phyloP scores from a whole-genome alignment of 1,140 invertebrate genomes.

The Metaphire vulgaris region DNA sequence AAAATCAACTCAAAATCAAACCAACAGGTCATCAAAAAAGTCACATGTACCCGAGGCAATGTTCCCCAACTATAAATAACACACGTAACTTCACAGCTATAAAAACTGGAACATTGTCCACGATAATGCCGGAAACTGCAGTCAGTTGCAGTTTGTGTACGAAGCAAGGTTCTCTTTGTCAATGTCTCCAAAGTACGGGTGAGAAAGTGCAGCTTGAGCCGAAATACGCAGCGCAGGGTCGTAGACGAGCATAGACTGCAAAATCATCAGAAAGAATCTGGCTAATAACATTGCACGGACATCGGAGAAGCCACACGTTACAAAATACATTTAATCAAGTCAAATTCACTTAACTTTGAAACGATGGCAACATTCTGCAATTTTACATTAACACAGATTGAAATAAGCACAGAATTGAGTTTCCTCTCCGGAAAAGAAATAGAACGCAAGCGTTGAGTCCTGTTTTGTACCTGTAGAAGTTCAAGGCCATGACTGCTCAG shows the following conservation, averaged over 20 bases:
- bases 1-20: too few relatives aligned
- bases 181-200: slow-evolving; percentile 65
- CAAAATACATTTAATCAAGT: background rate
- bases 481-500: slow-evolving; percentile 61
- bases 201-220: slow-evolving; percentile 63
- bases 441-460: background rate
- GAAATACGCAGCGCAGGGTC: slow-evolving; percentile 68
- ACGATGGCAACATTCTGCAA: background rate
- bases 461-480: slow-evolving; percentile 59
- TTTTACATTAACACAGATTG: too few relatives aligned
- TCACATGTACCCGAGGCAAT: too few relatives aligned
- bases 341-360: background rate
- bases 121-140: too few relatives aligned
- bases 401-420: background rate
- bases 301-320: background rate
- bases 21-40: too few relatives aligned
- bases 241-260: slow-evolving; percentile 72
- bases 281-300: too few relatives aligned
- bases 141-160: too few relatives aligned
- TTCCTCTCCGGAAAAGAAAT: background rate
- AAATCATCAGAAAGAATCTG: too few relatives aligned
- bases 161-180: background rate
- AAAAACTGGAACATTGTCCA: too few relatives aligned
- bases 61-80: too few relatives aligned
- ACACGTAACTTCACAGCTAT: too few relatives aligned